Conservation (phyloP, 2,113 vertebrate species). For the Pelodiscus sinensis region DNA sequence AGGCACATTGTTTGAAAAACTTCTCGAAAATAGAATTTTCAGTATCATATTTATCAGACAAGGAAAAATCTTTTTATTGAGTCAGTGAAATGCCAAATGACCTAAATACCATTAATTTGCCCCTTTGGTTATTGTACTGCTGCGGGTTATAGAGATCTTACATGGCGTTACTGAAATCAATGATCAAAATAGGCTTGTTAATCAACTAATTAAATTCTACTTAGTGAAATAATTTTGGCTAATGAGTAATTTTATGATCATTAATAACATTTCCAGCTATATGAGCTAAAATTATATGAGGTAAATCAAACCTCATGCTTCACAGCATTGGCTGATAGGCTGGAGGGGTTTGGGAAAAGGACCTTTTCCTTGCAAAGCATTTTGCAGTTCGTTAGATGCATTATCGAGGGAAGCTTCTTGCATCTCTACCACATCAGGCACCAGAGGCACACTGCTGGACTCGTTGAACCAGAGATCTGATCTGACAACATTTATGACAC, state of each 20-base stretch:
- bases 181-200: neutral
- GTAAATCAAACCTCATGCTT: neutral
- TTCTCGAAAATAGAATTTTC: neutral
- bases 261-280: neutral
- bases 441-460: neutral
- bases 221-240: slow-evolving; percentile 24
- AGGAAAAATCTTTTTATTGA: neutral
- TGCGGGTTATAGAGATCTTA: neutral
- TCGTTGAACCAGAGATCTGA: neutral
- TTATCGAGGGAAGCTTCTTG: neutral
- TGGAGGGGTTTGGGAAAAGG: neutral
- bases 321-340: neutral
- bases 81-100: neutral
- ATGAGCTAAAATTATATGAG: neutral
- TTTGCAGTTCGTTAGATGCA: neutral
- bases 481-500: neutral
- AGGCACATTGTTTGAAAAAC: neutral
- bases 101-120: neutral
- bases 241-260: slow-evolving; percentile 2
- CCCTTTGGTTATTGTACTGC: neutral
- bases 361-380: neutral
- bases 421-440: neutral
- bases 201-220: slow-evolving; percentile 22
- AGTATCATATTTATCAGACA: neutral
- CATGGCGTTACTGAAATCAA: neutral